These are phyloP conservation scores for Hiodon alosoides DNA, from an alignment of 2,113 vertebrate genomes.

Conservation along the genomic window DNA sequence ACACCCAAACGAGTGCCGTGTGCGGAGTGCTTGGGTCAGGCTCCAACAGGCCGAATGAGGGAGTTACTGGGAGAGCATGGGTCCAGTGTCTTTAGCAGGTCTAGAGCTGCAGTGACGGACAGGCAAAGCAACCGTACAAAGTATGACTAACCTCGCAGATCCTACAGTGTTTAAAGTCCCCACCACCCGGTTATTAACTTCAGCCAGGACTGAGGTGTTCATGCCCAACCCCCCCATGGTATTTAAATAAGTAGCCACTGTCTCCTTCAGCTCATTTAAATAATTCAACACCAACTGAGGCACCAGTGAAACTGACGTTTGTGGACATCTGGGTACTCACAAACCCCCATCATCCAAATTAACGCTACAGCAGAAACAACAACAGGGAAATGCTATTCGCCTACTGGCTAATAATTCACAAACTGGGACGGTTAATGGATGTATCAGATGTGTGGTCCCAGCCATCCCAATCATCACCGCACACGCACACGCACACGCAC, in stretches of 20 bases:
- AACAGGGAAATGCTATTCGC: background rate
- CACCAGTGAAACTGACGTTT: background rate
- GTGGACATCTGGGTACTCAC: background rate
- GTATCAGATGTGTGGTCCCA: conserved; percentile 3
- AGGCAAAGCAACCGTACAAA: too few relatives aligned
- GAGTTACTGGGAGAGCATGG: too few relatives aligned
- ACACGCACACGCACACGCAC: background rate
- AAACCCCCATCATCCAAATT: background rate
- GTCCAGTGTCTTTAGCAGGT: too few relatives aligned
- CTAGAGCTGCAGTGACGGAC: too few relatives aligned
- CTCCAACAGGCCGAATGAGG: too few relatives aligned
- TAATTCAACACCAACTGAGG: background rate
- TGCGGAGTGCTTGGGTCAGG: too few relatives aligned
- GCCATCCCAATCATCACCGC: background rate
- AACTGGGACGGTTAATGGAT: conserved; percentile 10
- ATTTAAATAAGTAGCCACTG: conserved; percentile 4
- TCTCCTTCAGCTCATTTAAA: background rate
- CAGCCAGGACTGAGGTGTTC: too few relatives aligned
- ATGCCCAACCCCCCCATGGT: background rate
- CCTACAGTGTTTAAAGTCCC: too few relatives aligned
- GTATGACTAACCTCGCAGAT: too few relatives aligned
- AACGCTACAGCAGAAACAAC: background rate
- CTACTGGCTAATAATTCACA: conserved; percentile 14
- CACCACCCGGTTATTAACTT: too few relatives aligned
- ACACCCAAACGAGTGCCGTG: too few relatives aligned